These are phyloP conservation scores for Arenaria interpres DNA, from an alignment of 2,113 vertebrate genomes.

Conservation along the genomic window DNA sequence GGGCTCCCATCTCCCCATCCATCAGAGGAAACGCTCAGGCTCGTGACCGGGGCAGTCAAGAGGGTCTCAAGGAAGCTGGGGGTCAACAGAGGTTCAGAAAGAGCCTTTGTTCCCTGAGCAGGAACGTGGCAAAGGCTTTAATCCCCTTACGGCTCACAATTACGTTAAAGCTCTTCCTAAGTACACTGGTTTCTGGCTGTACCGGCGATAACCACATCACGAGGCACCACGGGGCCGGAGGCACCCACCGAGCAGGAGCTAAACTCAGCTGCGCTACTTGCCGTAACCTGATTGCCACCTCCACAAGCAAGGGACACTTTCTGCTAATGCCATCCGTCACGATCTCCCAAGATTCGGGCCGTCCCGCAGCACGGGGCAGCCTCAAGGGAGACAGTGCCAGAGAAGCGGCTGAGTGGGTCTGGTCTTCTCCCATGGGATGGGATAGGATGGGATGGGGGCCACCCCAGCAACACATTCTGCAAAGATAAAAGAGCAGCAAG, in stretches of 20 bases:
- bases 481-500: neutral
- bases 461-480: neutral
- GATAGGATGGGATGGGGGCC: neutral
- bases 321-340: neutral
- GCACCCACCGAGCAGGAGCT: neutral
- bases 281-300: neutral
- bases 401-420: neutral
- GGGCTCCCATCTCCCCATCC: neutral
- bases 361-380: neutral
- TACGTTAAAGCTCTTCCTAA: slow-evolving; percentile 35
- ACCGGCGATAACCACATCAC: neutral
- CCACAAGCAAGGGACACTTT: accelerated
- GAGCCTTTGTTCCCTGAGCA: neutral
- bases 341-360: accelerated
- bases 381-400: neutral
- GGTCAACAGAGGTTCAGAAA: slow-evolving; percentile 56
- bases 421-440: neutral
- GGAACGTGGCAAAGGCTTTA: slow-evolving; percentile 1
- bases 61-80: slow-evolving; percentile 38
- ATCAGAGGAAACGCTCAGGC: neutral
- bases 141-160: slow-evolving; percentile 22
- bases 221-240: neutral
- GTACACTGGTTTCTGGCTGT: neutral
- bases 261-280: neutral
- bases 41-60: neutral